Base-by-base conservation (phyloP, 2,113 vertebrate genomes). In the Carlito syrichta region DNA sequence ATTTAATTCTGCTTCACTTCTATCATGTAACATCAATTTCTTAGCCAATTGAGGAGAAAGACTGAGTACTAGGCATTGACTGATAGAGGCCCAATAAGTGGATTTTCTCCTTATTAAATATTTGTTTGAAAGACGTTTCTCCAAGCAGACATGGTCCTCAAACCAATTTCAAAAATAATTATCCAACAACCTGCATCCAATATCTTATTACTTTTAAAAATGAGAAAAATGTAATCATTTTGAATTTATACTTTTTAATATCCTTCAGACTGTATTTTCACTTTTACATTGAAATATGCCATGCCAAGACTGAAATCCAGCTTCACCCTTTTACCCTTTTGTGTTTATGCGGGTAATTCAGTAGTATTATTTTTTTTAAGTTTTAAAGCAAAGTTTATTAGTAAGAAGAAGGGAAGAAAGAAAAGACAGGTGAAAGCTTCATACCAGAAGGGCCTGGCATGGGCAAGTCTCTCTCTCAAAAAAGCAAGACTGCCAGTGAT, bases 71-170 rank as follows among this genome's bases (percentile, higher is more conserved):
- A 74, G 62, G 16, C 25, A 45, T 82, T 96, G 77, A 90, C 6
- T 62, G 63, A 73, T 45, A 56, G 48, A 7, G 45, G 11, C 52
- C 52, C 40, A 88, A 2, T 76, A 60, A 73, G 16, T 86, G 25
- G 25, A 8, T 95, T 95, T 97, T 43, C 22, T 54, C 1, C 62
- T 95, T 95, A 69, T 89, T 84, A 76, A 86, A 45, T 69, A 50
- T 45, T 66, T 91, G 89, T 93, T 56, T 23, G 32, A 79, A 82
- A 69, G 60, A 3, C 62, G 3, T 74, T 83, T n/a, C 62, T 77
- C 74, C 54, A 86, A 54, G 54, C 19, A 30, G 23, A 83, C 45
- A 30, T 71, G 89, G 48, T 19, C 66, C 69, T 89, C 89, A 81
- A 78, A 35, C 5, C 30, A 82, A 10, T 85, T 85, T 79, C 5